Evolutionary conservation across 2,797 vertebrate species (phyloP).

Genomic region (Lindbergichthys nudifrons): DNA sequence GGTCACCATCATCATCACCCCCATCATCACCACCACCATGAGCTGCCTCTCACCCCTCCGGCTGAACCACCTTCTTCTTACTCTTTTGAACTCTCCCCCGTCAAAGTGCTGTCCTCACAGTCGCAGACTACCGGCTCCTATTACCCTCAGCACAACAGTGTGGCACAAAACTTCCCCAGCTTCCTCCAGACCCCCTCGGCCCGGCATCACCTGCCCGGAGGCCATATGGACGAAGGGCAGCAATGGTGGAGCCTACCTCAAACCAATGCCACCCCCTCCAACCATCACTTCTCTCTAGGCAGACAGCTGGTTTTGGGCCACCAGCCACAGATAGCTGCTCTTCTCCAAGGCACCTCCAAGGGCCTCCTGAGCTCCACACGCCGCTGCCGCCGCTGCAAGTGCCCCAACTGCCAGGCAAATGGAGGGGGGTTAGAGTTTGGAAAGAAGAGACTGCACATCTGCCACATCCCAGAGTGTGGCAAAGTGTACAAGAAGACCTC

Average conservation of each 20-base stretch:
- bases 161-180: slow-evolving; percentile 87
- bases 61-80: slow-evolving; percentile 86
- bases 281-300: slow-evolving; percentile 85
- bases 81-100: slow-evolving; percentile 89
- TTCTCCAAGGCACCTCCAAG: slow-evolving; percentile 89
- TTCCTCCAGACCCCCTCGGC: slow-evolving; percentile 86
- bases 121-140: slow-evolving; percentile 80
- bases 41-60: slow-evolving; percentile 89
- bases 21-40: slow-evolving; percentile 88
- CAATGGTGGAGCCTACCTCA: slow-evolving; percentile 92
- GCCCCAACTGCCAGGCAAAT: slow-evolving; percentile 89
- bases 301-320: slow-evolving; percentile 88
- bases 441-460: slow-evolving; percentile 90
- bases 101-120: slow-evolving; percentile 87
- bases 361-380: slow-evolving; percentile 87
- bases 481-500: slow-evolving; percentile 92
- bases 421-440: slow-evolving; percentile 84
- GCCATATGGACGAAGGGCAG: slow-evolving; percentile 85
- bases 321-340: slow-evolving; percentile 89
- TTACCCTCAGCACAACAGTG: slow-evolving; percentile 84
- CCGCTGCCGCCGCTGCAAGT: slow-evolving; percentile 89
- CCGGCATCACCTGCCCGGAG: slow-evolving; percentile 82
- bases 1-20: slow-evolving; percentile 86
- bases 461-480: slow-evolving; percentile 90
- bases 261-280: slow-evolving; percentile 74